These are phyloP conservation scores for Percopsis transmontana DNA, from an alignment of 2,113 vertebrate species.

Conservation along the genomic window DNA sequence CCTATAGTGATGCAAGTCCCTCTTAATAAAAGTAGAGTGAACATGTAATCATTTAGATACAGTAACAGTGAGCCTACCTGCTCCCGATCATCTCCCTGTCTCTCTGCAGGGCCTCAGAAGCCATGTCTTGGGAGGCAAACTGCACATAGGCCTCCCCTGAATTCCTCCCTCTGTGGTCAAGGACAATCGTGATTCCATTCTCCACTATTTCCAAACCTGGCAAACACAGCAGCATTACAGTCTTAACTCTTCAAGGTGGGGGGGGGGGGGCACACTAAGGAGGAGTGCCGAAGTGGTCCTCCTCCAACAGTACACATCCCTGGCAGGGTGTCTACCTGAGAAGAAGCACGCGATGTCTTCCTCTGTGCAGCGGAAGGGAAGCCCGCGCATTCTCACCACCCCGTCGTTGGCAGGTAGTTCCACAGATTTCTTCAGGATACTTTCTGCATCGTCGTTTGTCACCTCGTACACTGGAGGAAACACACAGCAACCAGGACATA, in stretches of 20 bases:
- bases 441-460: slow-evolving; percentile 83
- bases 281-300: too few species aligned
- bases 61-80: slow-evolving; percentile 76
- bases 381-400: slow-evolving; percentile 85
- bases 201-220: slow-evolving; percentile 62
- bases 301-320: neutral
- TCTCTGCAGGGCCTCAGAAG: slow-evolving; percentile 80
- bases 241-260: neutral
- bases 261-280: neutral
- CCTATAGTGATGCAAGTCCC: neutral
- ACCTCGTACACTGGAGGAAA: slow-evolving; percentile 80
- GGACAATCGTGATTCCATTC: slow-evolving; percentile 71
- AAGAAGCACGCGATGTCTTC: slow-evolving; percentile 86
- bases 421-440: slow-evolving; percentile 69
- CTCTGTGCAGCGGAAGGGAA: slow-evolving; percentile 84
- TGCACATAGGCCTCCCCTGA: slow-evolving; percentile 88
- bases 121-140: slow-evolving; percentile 84
- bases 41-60: too few species aligned
- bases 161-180: slow-evolving; percentile 77
- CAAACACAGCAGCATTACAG: neutral
- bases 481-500: neutral
- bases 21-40: neutral
- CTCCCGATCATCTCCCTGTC: slow-evolving; percentile 85
- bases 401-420: slow-evolving; percentile 58
- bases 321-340: slow-evolving; percentile 74